Conservation (phyloP, 2,797 vertebrate genomes). For the Helostoma temminkii region DNA sequence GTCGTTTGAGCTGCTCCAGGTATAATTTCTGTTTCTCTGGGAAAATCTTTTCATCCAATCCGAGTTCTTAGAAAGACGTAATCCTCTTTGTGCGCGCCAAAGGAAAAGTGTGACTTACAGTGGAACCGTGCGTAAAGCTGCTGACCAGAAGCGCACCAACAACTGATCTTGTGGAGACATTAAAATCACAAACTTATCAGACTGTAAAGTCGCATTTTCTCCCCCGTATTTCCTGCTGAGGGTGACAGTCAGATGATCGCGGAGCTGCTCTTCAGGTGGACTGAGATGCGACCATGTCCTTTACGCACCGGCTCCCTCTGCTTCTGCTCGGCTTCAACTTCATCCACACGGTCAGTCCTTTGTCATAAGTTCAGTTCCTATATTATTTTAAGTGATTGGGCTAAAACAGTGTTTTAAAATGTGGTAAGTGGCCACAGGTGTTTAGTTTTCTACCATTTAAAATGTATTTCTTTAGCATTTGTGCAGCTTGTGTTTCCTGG, state of each 20-base stretch:
- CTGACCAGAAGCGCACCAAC: background rate
- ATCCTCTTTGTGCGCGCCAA: background rate
- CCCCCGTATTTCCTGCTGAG: conserved; percentile 24
- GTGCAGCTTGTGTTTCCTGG: background rate
- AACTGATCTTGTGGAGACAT: background rate
- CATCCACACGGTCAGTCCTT: conserved; percentile 60
- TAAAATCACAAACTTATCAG: background rate
- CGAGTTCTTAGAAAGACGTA: background rate
- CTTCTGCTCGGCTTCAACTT: conserved; percentile 50
- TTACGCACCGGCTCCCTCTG: conserved; percentile 48
- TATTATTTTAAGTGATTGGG: too few relatives aligned
- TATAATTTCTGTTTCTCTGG: background rate
- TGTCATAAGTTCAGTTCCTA: too few relatives aligned
- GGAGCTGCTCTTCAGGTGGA: conserved; percentile 27
- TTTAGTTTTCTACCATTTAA: too few relatives aligned
- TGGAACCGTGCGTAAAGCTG: conserved; percentile 30
- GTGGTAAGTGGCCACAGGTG: too few relatives aligned
- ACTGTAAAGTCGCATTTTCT: background rate
- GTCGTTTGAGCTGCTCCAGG: background rate
- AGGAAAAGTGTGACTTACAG: background rate
- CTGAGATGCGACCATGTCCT: conserved; percentile 54
- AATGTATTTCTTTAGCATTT: background rate
- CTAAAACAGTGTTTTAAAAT: too few relatives aligned
- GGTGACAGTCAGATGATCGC: conserved; percentile 38
- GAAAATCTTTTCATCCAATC: background rate